Conservation (phyloP, 2,888 invertebrate genomes). For the Apocheima hispidaria region DNA sequence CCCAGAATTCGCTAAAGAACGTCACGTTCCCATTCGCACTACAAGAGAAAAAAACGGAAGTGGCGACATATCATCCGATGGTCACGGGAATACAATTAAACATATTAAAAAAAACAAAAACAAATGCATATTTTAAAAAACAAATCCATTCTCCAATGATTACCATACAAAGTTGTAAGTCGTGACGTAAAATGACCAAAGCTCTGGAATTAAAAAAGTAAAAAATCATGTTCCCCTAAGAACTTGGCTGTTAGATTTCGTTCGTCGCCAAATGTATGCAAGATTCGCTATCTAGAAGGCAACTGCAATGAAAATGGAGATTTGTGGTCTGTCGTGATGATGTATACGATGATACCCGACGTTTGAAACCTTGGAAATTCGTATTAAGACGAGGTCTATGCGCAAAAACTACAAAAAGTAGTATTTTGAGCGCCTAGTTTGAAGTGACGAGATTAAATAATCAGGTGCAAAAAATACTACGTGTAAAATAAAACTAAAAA, state of each 20-base stretch:
- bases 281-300: slow-evolving; percentile 58
- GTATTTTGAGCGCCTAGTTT: no score
- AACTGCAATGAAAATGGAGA: slow-evolving; percentile 46
- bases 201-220: slow-evolving; percentile 51
- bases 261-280: slow-evolving; percentile 66
- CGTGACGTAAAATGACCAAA: slow-evolving; percentile 64
- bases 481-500: no score
- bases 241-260: slow-evolving; percentile 54
- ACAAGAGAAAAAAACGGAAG: no score
- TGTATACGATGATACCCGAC: slow-evolving; percentile 33
- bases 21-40: no score
- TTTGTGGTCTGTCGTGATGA: slow-evolving; percentile 41
- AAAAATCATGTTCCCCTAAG: slow-evolving; percentile 48
- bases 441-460: no score
- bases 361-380: slow-evolving; percentile 15
- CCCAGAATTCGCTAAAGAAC: no score
- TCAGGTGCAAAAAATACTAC: no score
- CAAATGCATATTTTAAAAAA: no score
- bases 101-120: no score
- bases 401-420: not conserved
- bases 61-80: no score
- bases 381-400: slow-evolving; percentile 7
- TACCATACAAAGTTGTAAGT: slow-evolving; percentile 72
- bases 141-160: slow-evolving; percentile 57
- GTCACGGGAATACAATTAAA: no score